Percentiles rank a stretch among this genome's conserved stretches.
phyloP scores from a whole-genome alignment of 1,140 invertebrate species.

The Heterodera schachtii region DNA sequence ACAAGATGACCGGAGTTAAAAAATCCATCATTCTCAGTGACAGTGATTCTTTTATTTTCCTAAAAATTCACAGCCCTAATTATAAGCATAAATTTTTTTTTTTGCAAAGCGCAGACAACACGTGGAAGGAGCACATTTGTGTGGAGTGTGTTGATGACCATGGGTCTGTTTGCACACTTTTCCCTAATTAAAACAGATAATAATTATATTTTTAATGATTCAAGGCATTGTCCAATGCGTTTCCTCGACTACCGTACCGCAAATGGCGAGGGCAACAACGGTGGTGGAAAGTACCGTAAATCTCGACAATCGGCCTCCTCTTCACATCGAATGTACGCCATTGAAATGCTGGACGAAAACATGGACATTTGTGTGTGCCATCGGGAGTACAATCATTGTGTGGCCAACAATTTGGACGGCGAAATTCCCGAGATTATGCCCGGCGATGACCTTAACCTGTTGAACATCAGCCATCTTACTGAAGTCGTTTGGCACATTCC shows the following conservation, averaged over 20 bases:
- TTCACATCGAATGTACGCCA: background rate
- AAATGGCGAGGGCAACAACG: background rate
- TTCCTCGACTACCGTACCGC: conserved; percentile 46
- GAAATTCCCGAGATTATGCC: conserved; percentile 62
- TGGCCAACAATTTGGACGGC: conserved; percentile 57
- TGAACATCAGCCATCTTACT: conserved; percentile 8
- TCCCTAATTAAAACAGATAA: too few relatives aligned
- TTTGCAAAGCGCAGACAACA: conserved; percentile 53
- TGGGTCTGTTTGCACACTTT: conserved; percentile 23
- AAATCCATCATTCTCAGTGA: too few relatives aligned
- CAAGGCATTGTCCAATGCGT: conserved; percentile 59
- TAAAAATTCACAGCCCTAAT: too few relatives aligned
- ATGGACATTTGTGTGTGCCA: conserved; percentile 56
- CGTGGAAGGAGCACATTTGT: conserved; percentile 63
- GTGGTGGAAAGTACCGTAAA: background rate
- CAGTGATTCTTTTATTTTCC: too few relatives aligned
- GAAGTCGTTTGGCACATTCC: background rate
- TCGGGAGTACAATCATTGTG: conserved; percentile 63
- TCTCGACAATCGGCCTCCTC: background rate
- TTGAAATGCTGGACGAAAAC: conserved; percentile 12
- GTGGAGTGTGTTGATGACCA: conserved; percentile 52
- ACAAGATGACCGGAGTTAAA: too few relatives aligned
- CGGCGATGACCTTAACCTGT: conserved; percentile 15
- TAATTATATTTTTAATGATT: background rate
- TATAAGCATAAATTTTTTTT: background rate